Evolutionary conservation across 2,888 invertebrate genomes (phyloP), one percentile per base, ranked within the genome.

Genomic region (Acanthosepion lycidas): DNA sequence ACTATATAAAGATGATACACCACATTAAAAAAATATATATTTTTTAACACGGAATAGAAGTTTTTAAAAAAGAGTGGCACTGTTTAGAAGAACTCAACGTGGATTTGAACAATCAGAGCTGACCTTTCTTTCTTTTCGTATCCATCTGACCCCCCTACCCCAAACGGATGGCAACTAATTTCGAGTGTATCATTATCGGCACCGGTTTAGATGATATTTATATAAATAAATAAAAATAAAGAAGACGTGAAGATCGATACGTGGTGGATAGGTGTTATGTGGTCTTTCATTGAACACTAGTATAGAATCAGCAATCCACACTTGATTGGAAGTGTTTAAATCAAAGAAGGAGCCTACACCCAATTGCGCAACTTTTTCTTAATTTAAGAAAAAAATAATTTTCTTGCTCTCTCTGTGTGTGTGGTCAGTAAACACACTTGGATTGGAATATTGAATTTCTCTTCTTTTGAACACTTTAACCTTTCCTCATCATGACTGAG

Each of bases 401-500:
- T 12, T 78, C 6, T 78, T 33, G n/a, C 78, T n/a, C 33, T 78
- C 78, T 78, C 78, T 78, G 18, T 78, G 1, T 78, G 78, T n/a
- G 59, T 33, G 33, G 78, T 78, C 78, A 78, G 33, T 12, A n/a
- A 23, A 78, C 78, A 78, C 78, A n/a, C 78, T 78, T 78, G 78
- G 15, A 78, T 78, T 12, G 78, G 78, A 78, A 78, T 78, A 78
- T 78, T 78, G n/a, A 15, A 78, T n/a, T 78, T 78, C 33, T 78
- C 15, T 78, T 78, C 33, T 78, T 64, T 26, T 23, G 78, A 78
- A 78, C n/a, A 42, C 12, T 53, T 28, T 49, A 59, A 94, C n/a
- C 33, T 59, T 49, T 64, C n/a, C 42, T 64, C 94, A 95, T 48
- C 93, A 96, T 95, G 94, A 96, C 96, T 95, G 96, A 96, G 95